Conservation (phyloP, 1,140 invertebrate genomes). For the Orchesella cincta region DNA sequence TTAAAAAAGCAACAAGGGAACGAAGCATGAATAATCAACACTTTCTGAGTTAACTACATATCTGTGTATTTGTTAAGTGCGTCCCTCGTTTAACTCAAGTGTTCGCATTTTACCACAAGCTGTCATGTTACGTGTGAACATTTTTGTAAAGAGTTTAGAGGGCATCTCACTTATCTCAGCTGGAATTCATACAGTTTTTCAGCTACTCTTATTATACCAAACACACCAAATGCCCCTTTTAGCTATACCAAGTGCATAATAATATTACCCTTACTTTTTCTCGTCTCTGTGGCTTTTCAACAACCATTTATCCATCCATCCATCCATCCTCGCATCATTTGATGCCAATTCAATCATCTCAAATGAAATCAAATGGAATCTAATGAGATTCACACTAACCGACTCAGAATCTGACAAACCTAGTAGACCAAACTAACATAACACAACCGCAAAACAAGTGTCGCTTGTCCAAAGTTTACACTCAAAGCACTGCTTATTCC, state of each 20-base stretch:
- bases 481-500: background rate
- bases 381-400: constrained; percentile 18
- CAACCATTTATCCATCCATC: constrained; percentile 1
- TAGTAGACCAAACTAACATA: background rate
- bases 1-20: too few species aligned
- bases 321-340: constrained; percentile 19
- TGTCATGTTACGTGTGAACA: constrained; percentile 21
- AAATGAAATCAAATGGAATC: constrained; percentile 21
- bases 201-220: background rate
- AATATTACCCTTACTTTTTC: background rate
- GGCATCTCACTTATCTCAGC: constrained; percentile 16
- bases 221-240: background rate
- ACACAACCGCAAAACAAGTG: constrained; percentile 9
- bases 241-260: background rate
- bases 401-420: background rate
- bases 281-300: constrained; percentile 20
- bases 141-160: constrained; percentile 23
- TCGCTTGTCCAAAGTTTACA: background rate
- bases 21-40: too few species aligned
- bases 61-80: too few species aligned
- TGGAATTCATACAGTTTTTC: constrained; percentile 15
- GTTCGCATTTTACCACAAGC: constrained; percentile 25
- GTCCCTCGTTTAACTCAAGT: background rate
- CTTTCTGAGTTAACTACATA: too few species aligned
- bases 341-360: constrained; percentile 9